These are phyloP conservation scores for Propsilocerus akamusi DNA, from an alignment of 1,140 invertebrate species.

Conservation along the genomic window DNA sequence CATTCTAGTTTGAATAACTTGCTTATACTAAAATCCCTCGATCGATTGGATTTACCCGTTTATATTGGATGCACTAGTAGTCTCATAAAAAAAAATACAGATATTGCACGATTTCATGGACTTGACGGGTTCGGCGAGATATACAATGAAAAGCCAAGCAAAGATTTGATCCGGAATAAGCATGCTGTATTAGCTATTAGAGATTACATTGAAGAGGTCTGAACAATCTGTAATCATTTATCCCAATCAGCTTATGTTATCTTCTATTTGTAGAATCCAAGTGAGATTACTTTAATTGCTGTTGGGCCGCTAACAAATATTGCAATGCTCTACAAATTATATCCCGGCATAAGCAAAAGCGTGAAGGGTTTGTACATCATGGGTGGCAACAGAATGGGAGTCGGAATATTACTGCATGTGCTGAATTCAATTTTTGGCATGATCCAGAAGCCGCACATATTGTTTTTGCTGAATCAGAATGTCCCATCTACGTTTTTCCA, in stretches of 20 bases:
- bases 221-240: not conserved
- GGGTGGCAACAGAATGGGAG: slow-evolving; percentile 54
- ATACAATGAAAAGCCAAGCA: slow-evolving; percentile 4
- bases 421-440: slow-evolving; percentile 61
- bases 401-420: slow-evolving; percentile 42
- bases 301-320: slow-evolving; percentile 61
- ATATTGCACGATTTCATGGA: slow-evolving; percentile 24
- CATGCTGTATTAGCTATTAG: slow-evolving; percentile 25
- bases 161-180: slow-evolving; percentile 12
- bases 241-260: slow-evolving; percentile 8
- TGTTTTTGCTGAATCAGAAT: slow-evolving; percentile 32
- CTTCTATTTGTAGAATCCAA: slow-evolving; percentile 12
- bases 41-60: slow-evolving; percentile 35
- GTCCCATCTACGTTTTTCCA: slow-evolving; percentile 38
- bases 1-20: slow-evolving; percentile 38
- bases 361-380: slow-evolving; percentile 49
- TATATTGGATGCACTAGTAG: slow-evolving; percentile 35
- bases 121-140: slow-evolving; percentile 45
- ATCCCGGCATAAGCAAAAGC: slow-evolving; percentile 35
- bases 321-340: slow-evolving; percentile 47
- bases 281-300: slow-evolving; percentile 37
- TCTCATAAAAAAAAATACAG: slow-evolving; percentile 12
- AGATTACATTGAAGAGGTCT: slow-evolving; percentile 24
- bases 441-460: slow-evolving; percentile 65
- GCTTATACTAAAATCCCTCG: slow-evolving; percentile 30